A percentile compares a stretch with the other conserved stretches of the same genome.
Evolutionary conservation across 2,113 vertebrate genomes (phyloP).

Genomic region (Cottus gobio): DNA sequence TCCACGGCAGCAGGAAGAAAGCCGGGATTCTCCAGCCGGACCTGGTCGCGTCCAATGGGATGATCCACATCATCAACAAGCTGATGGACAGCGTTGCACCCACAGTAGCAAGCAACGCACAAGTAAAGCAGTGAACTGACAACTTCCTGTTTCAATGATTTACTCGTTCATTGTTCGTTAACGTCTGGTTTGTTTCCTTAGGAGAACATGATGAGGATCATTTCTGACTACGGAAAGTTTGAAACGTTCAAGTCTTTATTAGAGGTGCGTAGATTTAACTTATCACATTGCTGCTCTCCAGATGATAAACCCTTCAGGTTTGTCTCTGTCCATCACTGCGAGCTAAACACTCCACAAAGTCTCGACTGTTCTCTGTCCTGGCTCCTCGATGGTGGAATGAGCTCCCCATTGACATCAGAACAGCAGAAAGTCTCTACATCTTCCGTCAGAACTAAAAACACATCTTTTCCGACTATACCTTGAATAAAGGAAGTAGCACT

Average conservation of each 20-base stretch:
- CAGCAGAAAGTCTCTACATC: too few species aligned
- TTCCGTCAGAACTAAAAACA: too few species aligned
- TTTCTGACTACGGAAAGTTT: conserved; percentile 86
- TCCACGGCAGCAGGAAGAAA: conserved; percentile 86
- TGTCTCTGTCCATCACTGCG: too few species aligned
- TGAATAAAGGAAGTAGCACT: too few species aligned
- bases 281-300: too few species aligned
- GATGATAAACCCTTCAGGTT: too few species aligned
- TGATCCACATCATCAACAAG: conserved; percentile 91
- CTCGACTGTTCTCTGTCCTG: too few species aligned
- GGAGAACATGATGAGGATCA: conserved; percentile 88
- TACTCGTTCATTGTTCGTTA: neutral
- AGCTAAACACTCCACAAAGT: too few species aligned
- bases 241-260: conserved; percentile 86
- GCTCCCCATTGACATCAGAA: too few species aligned
- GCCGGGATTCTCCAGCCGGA: conserved; percentile 85
- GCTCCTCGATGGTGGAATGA: too few species aligned
- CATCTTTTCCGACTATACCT: too few species aligned
- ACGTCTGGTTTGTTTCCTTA: conserved; percentile 60
- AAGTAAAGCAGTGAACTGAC: conserved; percentile 78
- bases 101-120: conserved; percentile 81
- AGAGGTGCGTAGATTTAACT: conserved; percentile 70
- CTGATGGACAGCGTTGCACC: conserved; percentile 86
- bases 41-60: conserved; percentile 90
- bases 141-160: neutral